Percentiles rank a stretch among this genome's conserved stretches.
phyloP scores from a whole-genome alignment of 1,140 invertebrate species.

The Cydia splendana region DNA sequence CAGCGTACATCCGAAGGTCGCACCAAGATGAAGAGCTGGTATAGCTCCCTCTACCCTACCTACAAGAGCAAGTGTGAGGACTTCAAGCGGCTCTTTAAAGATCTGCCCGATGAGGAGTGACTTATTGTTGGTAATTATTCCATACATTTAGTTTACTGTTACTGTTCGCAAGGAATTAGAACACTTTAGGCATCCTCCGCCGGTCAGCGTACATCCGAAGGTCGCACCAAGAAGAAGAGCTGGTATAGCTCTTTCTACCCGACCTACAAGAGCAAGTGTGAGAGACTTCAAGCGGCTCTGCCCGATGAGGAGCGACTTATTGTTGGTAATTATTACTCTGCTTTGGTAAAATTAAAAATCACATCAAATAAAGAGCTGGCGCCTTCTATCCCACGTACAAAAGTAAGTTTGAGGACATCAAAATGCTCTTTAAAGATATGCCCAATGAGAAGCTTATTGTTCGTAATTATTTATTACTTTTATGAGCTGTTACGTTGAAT shows the following conservation, averaged over 20 bases:
- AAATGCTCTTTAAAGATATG: constrained; percentile 94
- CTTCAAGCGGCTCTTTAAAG: constrained; percentile 95
- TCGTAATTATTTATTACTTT: constrained; percentile 82
- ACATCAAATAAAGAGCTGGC: constrained; percentile 90
- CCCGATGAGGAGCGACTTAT: constrained; percentile 94
- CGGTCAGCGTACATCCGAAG: constrained; percentile 40
- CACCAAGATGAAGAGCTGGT: constrained; percentile 91
- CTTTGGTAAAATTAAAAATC: constrained; percentile 18
- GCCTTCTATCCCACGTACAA: constrained; percentile 96
- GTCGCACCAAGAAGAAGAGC: constrained; percentile 86
- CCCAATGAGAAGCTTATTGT: constrained; percentile 95
- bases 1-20: constrained; percentile 46
- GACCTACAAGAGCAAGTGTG: constrained; percentile 94
- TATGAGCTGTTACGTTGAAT: no score
- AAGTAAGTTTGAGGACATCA: constrained; percentile 94
- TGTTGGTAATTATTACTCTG: constrained; percentile 79
- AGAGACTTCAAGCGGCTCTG: constrained; percentile 94
- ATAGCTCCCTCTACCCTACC: constrained; percentile 93
- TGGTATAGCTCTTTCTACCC: constrained; percentile 95
- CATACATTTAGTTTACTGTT: no score
- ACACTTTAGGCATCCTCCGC: background rate
- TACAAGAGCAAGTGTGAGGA: constrained; percentile 96
- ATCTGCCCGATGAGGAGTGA: constrained; percentile 93
- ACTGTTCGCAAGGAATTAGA: no score
- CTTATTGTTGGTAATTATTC: constrained; percentile 86